Evolutionary conservation across 1,140 invertebrate species (phyloP).

Genomic region (Mactra quadrangularis): DNA sequence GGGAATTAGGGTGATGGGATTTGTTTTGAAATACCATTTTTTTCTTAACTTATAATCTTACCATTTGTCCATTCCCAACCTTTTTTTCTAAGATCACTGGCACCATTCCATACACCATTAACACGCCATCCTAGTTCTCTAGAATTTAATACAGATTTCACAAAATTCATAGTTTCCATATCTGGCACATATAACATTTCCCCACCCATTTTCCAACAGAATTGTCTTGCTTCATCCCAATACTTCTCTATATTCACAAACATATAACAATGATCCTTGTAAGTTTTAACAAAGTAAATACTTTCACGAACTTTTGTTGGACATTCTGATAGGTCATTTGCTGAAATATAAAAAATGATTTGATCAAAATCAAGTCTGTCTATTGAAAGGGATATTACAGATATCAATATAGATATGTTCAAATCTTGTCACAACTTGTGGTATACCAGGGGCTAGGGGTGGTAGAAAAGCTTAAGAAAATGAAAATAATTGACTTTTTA

Average conservation of each 20-base stretch:
- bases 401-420: no score
- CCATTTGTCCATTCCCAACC: slow-evolving; percentile 75
- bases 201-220: slow-evolving; percentile 72
- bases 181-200: slow-evolving; percentile 67
- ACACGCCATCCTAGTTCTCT: slow-evolving; percentile 66
- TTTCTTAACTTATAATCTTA: slow-evolving; percentile 39
- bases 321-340: slow-evolving; percentile 8
- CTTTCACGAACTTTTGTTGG: slow-evolving; percentile 25
- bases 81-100: slow-evolving; percentile 54
- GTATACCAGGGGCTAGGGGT: no score
- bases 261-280: slow-evolving; percentile 69
- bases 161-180: slow-evolving; percentile 70
- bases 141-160: slow-evolving; percentile 68
- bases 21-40: no score
- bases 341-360: slow-evolving; percentile 5
- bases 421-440: no score
- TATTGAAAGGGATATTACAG: neutral
- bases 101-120: slow-evolving; percentile 76
- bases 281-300: slow-evolving; percentile 42
- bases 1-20: no score
- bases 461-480: no score
- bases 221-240: slow-evolving; percentile 68
- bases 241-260: slow-evolving; percentile 72
- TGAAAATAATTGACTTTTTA: no score
- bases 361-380: no score